Base-by-base conservation (phyloP, 2,797 vertebrate genomes). In the Halcyon chelicuti region DNA sequence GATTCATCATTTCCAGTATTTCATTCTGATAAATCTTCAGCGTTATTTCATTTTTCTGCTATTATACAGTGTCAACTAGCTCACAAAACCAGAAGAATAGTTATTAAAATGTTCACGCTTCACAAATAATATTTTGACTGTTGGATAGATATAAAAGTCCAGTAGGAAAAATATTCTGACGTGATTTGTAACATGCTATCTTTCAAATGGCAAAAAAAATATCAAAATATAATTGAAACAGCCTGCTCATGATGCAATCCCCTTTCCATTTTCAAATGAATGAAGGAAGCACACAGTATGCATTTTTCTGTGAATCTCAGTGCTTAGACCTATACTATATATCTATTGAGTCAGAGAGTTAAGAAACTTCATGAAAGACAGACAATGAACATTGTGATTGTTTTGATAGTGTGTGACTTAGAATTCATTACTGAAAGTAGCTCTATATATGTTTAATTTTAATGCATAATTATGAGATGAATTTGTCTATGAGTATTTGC, bases 61-160 rank as follows among this genome's bases (percentile, higher is more conserved):
- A 95, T 94, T 94, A 94, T 90, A 80, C 55, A 95, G 86, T 95
- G 93, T 93, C 90, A 96, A 93, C 82, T 90, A 96, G 60, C 88
- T 95, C 88, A 93, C 78, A 92, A 96, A 97, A 96, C 88, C 77
- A 91, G 94, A 93, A 91, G 86, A 90, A 94, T 68, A 96, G 83
- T 96, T 97, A 93, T 97, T 95, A 95, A 97, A 96, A 96, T 94
- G 89, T 90, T 95, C 95, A 97, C 25, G 71, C 95, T 95, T 95
- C 83, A 94, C 94, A 96, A 96, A 94, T 93, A 96, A 90, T 96
- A 97, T 95, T 97, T 96, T 95, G 96, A 97, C 96, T 96, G 74
- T 65, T 92, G 86, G 77, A 90, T 79, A 96, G 94, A 96, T 96
- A 95, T 94, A 94, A 35, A 95, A 96, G 96, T 96, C 96, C 96